Base-by-base conservation (phyloP, 1,140 invertebrate genomes). In the Berghia stephanieae region DNA sequence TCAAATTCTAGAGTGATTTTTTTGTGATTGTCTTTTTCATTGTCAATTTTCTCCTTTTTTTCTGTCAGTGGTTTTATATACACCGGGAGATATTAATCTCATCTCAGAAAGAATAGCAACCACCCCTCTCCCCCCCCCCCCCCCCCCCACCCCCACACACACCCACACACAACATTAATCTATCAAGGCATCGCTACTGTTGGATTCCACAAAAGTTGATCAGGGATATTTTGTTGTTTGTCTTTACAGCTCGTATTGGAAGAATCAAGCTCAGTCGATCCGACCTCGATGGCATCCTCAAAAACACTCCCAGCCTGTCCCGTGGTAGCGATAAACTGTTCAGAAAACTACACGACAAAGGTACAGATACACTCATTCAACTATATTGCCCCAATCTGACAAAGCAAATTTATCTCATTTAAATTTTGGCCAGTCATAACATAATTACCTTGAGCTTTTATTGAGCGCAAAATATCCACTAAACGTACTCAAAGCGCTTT, bases 301-400 rank as follows among this genome's bases (percentile, higher is more conserved):
- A 94, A 80, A 90, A 91, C 71, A 98, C 96, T 24, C 96, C 96
- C 10, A 84, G 92, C 6, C 89, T 96, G 21, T 93, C 92, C 78
- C 93, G 96, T 83, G 96, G 96, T 18, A 94, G 92, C n/a, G 91
- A 93, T 1, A 92, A 94, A 84, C 93, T 99, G 87, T 99, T 98
- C 89, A 91, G 97, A 63, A 94, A 92, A 83, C 91, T 98, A 34
- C 92, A 96, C 84, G 95, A 98, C 34, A 76, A 52, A 52, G 74
- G 74, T 76, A 10, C n/a, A n/a, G n/a, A n/a, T n/a, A n/a, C n/a
- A 76, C 60, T 63, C 13, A 13, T 63, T 8, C 27, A 8, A 63
- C 16, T 16, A 63, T 27, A 10, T 8, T 63, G 8, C 27, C 57
- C 27, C 13, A 8, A 27, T 16, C 27, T 63, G 57, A 63, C 10